Base-by-base conservation (phyloP, 1,140 invertebrate genomes). In the Drosophila santomea region DNA sequence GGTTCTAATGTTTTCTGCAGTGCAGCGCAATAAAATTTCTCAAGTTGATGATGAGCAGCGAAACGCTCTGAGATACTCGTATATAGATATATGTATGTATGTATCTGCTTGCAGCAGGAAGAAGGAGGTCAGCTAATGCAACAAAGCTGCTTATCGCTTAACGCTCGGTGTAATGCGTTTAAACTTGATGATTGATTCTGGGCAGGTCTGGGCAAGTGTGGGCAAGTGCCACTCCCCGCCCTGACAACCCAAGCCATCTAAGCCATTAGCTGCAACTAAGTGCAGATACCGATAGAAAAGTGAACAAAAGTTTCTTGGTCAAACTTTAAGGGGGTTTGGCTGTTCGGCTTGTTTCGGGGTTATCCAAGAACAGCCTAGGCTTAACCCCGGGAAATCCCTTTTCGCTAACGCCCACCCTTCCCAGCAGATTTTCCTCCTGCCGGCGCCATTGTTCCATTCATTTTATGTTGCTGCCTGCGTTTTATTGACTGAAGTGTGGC, bases 91-190 rank as follows among this genome's bases (percentile, higher is more conserved):
- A 57, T 63, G 2, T 20, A 2, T 20, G 2, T 25, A 25, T 3
- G 4, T 25, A 71, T 80, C 60, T 72, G 43, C 57, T 41, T 47
- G 61, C 52, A 67, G 56, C 52, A 41, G 72, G 73, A 76, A 62
- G 78, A 45, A 80, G 77, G 74, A 66, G 66, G 66, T 69, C 57
- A 63, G 48, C 32, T 66, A 80, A 80, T 83, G 83, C 83, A 88
- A 83, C 83, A 88, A 88, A 88, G 83, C 83, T 88, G 83, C 83
- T 88, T 88, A 88, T 89, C 83, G 84, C 81, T 88, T 89, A 89
- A 88, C 83, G 83, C 84, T 83, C 75, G 67, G 60, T 83, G 84
- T 89, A 88, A 88, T 88, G 83, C 83, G 84, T 88, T 88, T 89
- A 88, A 88, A 89, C 84, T 83, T 83, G 83, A 89, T 88, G 83